A percentile compares a stretch with the other conserved stretches of the same genome.
phyloP scores from a whole-genome alignment of 2,113 vertebrate genomes.

The Hemiscyllium ocellatum region DNA sequence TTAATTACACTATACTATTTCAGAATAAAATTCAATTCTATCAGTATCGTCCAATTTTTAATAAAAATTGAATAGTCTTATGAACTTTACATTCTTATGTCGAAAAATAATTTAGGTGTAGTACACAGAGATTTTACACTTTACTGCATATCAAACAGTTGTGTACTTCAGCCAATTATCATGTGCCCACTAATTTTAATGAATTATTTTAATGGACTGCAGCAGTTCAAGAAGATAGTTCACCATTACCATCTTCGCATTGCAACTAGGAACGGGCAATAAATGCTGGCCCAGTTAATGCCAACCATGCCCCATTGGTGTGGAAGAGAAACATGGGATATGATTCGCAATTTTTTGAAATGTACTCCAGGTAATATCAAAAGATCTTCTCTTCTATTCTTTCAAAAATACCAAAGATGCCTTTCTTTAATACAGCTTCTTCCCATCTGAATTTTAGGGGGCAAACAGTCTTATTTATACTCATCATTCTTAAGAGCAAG shows the following conservation, averaged over 20 bases:
- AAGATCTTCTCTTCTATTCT: not conserved
- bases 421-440: not conserved
- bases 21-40: not conserved
- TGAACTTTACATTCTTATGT: not conserved
- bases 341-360: not conserved
- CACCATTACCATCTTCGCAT: too few species aligned
- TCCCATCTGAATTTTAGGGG: not conserved
- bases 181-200: not conserved
- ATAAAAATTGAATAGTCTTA: not conserved
- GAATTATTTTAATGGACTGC: not conserved
- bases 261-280: too few species aligned
- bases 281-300: too few species aligned
- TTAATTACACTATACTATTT: not conserved
- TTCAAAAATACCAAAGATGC: not conserved
- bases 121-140: not conserved
- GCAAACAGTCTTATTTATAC: not conserved
- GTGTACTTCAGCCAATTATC: not conserved
- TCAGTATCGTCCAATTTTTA: not conserved
- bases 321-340: not conserved
- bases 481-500: not conserved
- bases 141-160: not conserved
- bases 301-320: too few species aligned
- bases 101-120: not conserved
- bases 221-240: too few species aligned
- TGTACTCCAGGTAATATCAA: not conserved